Evolutionary conservation across 2,888 invertebrate genomes (phyloP).

Genomic region (Itoplectis maculator): DNA sequence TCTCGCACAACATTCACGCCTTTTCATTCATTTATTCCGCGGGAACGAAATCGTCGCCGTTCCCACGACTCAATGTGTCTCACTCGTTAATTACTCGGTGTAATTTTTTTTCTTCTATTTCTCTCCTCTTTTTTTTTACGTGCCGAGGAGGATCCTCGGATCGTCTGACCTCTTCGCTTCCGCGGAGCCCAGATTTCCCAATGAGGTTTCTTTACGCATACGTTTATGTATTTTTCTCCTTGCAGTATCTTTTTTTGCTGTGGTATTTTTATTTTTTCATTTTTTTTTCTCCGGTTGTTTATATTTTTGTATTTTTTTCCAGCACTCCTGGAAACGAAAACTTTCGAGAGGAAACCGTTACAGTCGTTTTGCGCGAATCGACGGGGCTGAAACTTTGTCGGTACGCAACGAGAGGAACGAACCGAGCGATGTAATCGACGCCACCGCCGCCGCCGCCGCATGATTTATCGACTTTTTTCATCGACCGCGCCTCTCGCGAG

Average conservation of each 20-base stretch:
- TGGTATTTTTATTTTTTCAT: background rate
- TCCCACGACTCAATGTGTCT: constrained; percentile 70
- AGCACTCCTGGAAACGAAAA: constrained; percentile 1
- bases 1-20: constrained; percentile 58
- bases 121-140: constrained; percentile 30
- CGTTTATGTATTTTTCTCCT: background rate
- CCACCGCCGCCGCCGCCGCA: too few species aligned
- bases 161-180: constrained; percentile 46
- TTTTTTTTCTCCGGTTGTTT: background rate
- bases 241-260: too few species aligned
- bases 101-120: constrained; percentile 47
- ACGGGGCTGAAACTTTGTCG: constrained; percentile 5
- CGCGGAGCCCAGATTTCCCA: constrained; percentile 61
- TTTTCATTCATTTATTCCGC: constrained; percentile 71
- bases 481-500: background rate
- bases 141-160: background rate
- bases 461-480: constrained; percentile 2
- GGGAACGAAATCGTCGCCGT: constrained; percentile 67
- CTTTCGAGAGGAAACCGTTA: constrained; percentile 50
- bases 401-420: constrained; percentile 12
- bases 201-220: constrained; percentile 23
- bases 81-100: constrained; percentile 61
- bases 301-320: background rate
- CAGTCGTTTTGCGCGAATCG: constrained; percentile 4
- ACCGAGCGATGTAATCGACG: background rate